phyloP scores from a whole-genome alignment of 2,113 vertebrate genomes.

The Prochilodus magdalenae region DNA sequence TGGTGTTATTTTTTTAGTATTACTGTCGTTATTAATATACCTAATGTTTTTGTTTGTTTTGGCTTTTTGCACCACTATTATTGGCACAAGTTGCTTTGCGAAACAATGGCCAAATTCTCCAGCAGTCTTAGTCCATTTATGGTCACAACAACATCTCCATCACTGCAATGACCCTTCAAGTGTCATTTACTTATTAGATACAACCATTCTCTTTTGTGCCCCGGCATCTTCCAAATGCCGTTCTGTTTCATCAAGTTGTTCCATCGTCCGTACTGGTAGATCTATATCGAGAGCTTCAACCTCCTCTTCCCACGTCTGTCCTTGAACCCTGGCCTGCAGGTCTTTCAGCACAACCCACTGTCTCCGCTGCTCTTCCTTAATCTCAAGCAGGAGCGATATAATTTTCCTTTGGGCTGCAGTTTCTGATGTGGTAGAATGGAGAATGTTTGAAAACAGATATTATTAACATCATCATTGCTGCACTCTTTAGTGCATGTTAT shows the following conservation, averaged over 20 bases:
- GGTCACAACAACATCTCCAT: neutral
- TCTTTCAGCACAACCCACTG: constrained; percentile 69
- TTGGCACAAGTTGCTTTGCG: neutral
- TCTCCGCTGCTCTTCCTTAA: constrained; percentile 69
- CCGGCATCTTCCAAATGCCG: constrained; percentile 59
- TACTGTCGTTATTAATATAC: neutral
- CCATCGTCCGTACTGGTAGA: constrained; percentile 65
- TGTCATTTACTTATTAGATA: neutral
- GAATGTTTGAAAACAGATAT: neutral
- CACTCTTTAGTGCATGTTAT: too few relatives aligned
- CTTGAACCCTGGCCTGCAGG: constrained; percentile 63
- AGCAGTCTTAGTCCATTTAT: neutral
- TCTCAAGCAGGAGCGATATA: constrained; percentile 63
- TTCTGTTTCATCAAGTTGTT: constrained; percentile 67
- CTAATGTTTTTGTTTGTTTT: too few relatives aligned
- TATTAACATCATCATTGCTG: constrained; percentile 8
- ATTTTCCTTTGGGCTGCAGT: constrained; percentile 62
- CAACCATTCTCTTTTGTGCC: constrained; percentile 64
- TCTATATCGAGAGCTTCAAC: constrained; percentile 66
- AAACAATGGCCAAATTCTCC: neutral
- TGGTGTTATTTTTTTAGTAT: neutral
- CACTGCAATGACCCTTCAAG: neutral
- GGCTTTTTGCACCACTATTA: neutral
- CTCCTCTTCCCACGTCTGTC: constrained; percentile 55
- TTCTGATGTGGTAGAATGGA: constrained; percentile 44